Percentiles rank a stretch among this genome's conserved stretches.
phyloP scores from a whole-genome alignment of 2,113 vertebrate genomes.

The Sander vitreus region DNA sequence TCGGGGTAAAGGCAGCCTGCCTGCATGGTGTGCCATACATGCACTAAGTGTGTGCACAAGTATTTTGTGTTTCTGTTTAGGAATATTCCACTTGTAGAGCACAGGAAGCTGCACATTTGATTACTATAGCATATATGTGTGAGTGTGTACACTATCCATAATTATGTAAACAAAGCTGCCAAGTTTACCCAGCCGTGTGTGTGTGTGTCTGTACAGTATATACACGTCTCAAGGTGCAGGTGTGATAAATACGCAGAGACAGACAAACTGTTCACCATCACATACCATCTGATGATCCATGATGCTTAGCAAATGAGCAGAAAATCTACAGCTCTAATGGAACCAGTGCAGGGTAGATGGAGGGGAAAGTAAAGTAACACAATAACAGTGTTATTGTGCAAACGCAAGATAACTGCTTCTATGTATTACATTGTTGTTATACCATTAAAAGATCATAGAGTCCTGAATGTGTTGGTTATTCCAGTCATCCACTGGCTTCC shows the following conservation, averaged over 20 bases:
- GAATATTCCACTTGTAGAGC: conserved; percentile 31
- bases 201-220: not conserved
- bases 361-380: conserved; percentile 17
- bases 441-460: not conserved
- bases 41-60: not conserved
- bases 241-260: not conserved
- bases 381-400: not conserved
- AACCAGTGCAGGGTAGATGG: conserved; percentile 32
- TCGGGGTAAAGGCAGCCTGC: conserved; percentile 41
- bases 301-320: conserved; percentile 60
- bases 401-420: not conserved
- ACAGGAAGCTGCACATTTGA: conserved; percentile 4
- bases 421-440: not conserved
- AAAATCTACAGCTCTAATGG: conserved; percentile 50
- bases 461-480: not conserved
- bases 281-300: conserved; percentile 31
- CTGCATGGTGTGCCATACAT: not conserved
- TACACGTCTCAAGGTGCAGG: conserved; percentile 6
- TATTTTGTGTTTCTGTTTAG: not conserved
- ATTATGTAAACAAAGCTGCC: not conserved
- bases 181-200: not conserved
- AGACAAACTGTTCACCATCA: conserved; percentile 5
- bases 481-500: not conserved
- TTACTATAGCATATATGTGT: not conserved
- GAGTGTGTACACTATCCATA: not conserved